phyloP scores from a whole-genome alignment of 2,888 invertebrate species.

The Malthinus seriepunctatus region DNA sequence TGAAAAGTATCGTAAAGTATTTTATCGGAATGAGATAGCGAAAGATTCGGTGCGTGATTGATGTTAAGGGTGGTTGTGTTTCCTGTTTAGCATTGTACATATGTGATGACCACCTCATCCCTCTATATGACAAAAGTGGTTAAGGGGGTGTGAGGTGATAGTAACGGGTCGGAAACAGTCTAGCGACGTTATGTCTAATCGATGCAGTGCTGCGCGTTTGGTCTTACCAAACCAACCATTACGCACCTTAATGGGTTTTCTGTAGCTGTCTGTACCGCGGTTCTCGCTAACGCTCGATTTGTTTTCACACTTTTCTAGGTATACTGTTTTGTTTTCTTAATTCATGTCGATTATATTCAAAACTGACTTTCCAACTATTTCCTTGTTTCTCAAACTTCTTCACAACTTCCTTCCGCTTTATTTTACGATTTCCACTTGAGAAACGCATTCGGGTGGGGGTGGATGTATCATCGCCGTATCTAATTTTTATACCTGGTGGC shows the following conservation, averaged over 20 bases:
- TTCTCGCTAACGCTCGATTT: constrained; percentile 42
- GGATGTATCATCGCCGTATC: neutral
- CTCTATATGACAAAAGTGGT: constrained; percentile 29
- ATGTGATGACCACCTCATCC: constrained; percentile 31
- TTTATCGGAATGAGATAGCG: neutral
- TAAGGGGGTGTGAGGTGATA: constrained; percentile 39
- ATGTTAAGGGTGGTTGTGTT: neutral
- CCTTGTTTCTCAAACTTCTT: neutral
- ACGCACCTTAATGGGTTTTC: constrained; percentile 74
- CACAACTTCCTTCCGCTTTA: neutral
- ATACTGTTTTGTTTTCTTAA: constrained; percentile 32
- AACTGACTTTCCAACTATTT: constrained; percentile 14
- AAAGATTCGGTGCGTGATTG: neutral
- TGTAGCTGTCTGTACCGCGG: constrained; percentile 46
- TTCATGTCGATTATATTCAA: constrained; percentile 21
- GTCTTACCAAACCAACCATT: constrained; percentile 70
- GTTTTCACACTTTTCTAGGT: constrained; percentile 40
- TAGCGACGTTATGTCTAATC: constrained; percentile 67
- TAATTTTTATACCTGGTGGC: neutral
- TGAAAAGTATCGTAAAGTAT: neutral
- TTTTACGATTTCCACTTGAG: no score
- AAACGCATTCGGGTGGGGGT: neutral
- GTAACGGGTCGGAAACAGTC: constrained; percentile 57
- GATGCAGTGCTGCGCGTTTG: constrained; percentile 71
- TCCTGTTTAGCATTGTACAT: constrained; percentile 24